phyloP scores from a whole-genome alignment of 2,113 vertebrate genomes.

The Platichthys stellatus region DNA sequence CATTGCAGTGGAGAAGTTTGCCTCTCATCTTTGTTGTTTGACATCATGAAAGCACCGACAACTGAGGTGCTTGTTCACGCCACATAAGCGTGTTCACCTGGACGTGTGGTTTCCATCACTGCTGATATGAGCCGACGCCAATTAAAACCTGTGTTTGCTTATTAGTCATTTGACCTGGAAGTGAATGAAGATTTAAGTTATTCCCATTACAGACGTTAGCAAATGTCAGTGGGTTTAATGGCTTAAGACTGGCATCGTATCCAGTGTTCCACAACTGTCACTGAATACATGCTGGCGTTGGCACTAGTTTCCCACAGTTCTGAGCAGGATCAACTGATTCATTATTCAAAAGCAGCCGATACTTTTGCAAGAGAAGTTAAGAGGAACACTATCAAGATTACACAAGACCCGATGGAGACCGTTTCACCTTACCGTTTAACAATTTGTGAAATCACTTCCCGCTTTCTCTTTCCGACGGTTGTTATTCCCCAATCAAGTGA shows the following conservation, averaged over 20 bases:
- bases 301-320: neutral
- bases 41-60: too few species aligned
- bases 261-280: too few species aligned
- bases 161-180: neutral
- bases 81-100: neutral
- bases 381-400: constrained; percentile 1
- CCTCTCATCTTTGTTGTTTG: too few species aligned
- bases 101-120: neutral
- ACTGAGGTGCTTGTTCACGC: too few species aligned
- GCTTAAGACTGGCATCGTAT: too few species aligned
- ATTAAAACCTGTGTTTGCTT: too few species aligned
- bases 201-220: neutral
- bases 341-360: neutral
- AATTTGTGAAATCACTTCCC: constrained; percentile 26
- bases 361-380: neutral
- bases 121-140: too few species aligned
- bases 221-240: neutral
- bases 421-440: constrained; percentile 17
- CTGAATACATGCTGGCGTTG: too few species aligned
- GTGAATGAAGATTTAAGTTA: neutral
- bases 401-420: neutral
- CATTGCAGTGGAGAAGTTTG: too few species aligned
- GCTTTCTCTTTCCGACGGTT: constrained; percentile 36
- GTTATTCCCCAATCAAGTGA: constrained; percentile 33
- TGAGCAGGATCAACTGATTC: too few species aligned